These are phyloP conservation scores for Tinamus guttatus DNA, from an alignment of 2,113 vertebrate genomes.

Conservation along the genomic window DNA sequence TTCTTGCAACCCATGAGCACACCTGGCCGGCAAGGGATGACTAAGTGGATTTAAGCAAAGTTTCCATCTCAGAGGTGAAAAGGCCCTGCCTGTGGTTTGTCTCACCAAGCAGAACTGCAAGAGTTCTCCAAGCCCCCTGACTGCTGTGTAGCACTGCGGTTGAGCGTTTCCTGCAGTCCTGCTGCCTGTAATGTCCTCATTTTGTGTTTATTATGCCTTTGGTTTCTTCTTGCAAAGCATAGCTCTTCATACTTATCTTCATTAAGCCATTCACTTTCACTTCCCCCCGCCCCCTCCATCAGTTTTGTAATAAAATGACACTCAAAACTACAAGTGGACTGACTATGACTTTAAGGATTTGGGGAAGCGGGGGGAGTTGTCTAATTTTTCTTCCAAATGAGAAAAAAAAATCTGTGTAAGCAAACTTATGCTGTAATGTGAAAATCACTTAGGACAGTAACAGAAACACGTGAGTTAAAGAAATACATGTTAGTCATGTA, in stretches of 20 bases:
- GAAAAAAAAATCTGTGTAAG: constrained; percentile 27
- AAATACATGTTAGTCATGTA: neutral
- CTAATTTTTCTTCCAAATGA: constrained; percentile 10
- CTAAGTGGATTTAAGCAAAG: neutral
- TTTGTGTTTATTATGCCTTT: too few species aligned
- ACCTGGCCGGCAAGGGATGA: neutral
- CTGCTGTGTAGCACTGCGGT: neutral
- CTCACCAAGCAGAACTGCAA: neutral
- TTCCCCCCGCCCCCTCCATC: neutral
- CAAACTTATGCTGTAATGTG: neutral
- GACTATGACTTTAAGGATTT: neutral
- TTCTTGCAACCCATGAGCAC: neutral
- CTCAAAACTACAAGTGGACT: constrained; percentile 4
- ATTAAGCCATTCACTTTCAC: neutral
- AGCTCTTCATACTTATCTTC: neutral
- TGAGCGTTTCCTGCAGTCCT: too few species aligned
- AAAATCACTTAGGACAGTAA: constrained; percentile 37
- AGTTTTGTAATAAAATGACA: constrained; percentile 3
- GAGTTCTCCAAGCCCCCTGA: neutral
- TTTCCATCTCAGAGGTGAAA: neutral
- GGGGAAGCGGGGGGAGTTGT: constrained; percentile 7
- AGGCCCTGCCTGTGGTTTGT: neutral
- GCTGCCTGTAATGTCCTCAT: too few species aligned
- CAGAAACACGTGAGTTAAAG: constrained; percentile 16
- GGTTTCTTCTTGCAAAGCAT: neutral